Base-by-base conservation (phyloP, 2,113 vertebrate genomes). In the Glaucidium brasilianum region DNA sequence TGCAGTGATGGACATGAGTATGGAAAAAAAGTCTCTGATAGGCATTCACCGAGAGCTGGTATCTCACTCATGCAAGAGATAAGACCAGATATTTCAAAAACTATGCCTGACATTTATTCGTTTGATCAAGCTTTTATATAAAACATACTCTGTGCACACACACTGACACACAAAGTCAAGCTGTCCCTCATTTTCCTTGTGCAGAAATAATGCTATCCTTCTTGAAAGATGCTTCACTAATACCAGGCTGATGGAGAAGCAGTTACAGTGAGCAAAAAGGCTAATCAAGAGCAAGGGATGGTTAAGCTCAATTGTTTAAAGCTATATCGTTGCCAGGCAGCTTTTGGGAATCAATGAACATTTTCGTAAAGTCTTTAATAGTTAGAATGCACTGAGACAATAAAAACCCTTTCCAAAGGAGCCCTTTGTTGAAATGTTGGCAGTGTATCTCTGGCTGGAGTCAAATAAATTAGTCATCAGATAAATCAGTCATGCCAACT, bases 401-500 rank as follows among this genome's bases (percentile, higher is more conserved):
- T 75, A 18, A 34, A 89, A 92, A 84, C 20, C 34, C 73, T 76
- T 89, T 94, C 88, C 89, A 94, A 96, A 92, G 69, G 39, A 92
- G 69, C 12, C 49, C 53, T 96, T 95, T 97, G 94, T 94, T 89
- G 66, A 92, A 67, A 80, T 85, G 72, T 92, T 97, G 92, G 96
- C 94, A 97, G 41, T 53, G 2, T 80, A 22, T 88, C 53, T 69
- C n/a, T 85, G 73, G 80, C 50, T 95, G 55, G 32, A 96, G 74
- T 94, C 49, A 82, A 94, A 92, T 82, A 93, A 94, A 92, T 93
- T 90, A 94, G 62, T 95, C 92, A 94, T 95, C 91, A 95, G 84
- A 95, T 92, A 95, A 96, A 95, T 92, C 93, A 94, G 77, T 88
- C 91, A 90, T 90, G 94, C 89, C 91, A 95, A 32, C 92, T 91